These are phyloP conservation scores for Ladona fulva DNA, from an alignment of 1,140 invertebrate species.

Conservation along the genomic window DNA sequence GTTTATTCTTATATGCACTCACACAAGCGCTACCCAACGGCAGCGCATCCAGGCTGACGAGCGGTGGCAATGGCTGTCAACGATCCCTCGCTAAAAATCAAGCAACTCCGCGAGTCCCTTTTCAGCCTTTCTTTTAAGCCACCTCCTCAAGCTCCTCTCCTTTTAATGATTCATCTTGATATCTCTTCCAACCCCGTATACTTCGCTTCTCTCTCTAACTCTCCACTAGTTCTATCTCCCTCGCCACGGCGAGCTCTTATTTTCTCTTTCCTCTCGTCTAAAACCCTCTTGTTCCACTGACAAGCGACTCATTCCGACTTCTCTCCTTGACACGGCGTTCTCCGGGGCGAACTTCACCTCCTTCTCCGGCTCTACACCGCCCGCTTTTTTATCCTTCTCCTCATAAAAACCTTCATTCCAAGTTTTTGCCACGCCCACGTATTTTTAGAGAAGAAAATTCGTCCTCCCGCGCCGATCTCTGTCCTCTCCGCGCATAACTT, in stretches of 20 bases:
- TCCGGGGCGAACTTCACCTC: not conserved
- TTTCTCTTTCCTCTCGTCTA: not conserved
- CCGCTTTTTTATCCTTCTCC: not conserved
- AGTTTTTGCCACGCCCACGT: too few relatives aligned
- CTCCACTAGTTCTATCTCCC: not conserved
- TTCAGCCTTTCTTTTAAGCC: not conserved
- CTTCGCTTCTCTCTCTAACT: not conserved
- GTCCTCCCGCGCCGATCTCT: too few relatives aligned
- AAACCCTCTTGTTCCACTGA: conserved; percentile 4
- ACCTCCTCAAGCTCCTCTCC: not conserved
- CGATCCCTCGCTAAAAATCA: not conserved
- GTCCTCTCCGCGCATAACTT: too few relatives aligned
- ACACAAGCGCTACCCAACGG: too few relatives aligned
- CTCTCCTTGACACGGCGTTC: not conserved
- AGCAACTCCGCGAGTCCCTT: not conserved
- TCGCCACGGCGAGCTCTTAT: not conserved
- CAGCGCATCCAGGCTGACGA: too few relatives aligned
- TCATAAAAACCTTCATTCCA: not conserved
- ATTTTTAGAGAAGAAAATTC: too few relatives aligned
- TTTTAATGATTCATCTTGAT: conserved; percentile 9
- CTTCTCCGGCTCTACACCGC: not conserved
- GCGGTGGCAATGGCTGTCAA: not conserved
- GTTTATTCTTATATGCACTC: not conserved
- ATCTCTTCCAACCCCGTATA: not conserved
- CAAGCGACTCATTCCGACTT: not conserved